Percentiles rank a stretch among this genome's conserved stretches.
Conservation (phyloP, 2,888 invertebrate genomes). For the Sinopyrophorus schimmeli region DNA sequence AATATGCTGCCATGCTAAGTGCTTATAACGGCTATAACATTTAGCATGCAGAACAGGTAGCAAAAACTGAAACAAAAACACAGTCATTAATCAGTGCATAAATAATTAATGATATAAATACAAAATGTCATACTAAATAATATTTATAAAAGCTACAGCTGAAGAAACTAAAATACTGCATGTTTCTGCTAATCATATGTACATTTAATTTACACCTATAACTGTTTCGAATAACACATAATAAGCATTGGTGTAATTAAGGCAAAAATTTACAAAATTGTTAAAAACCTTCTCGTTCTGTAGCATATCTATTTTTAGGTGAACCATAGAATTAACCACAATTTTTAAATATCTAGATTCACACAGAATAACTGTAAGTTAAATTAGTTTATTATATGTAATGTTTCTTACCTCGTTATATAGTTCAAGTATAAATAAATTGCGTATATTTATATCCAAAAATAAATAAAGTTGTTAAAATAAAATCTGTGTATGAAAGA, state of each 20-base stretch:
- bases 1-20: constrained; percentile 79
- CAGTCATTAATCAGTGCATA: constrained; percentile 4
- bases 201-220: too few species aligned
- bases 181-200: too few species aligned
- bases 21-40: constrained; percentile 29
- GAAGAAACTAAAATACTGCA: too few species aligned
- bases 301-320: constrained; percentile 35
- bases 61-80: constrained; percentile 49
- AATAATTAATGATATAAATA: constrained; percentile 4
- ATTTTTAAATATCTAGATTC: constrained; percentile 8
- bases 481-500: constrained; percentile 31
- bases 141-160: too few species aligned
- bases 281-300: constrained; percentile 44
- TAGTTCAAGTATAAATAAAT: constrained; percentile 20
- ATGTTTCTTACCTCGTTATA: too few species aligned
- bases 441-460: constrained; percentile 34
- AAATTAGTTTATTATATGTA: background rate
- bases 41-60: constrained; percentile 43
- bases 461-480: constrained; percentile 33
- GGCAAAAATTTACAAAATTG: too few species aligned
- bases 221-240: too few species aligned
- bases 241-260: too few species aligned
- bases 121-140: too few species aligned
- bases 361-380: background rate
- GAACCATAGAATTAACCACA: constrained; percentile 35